These are phyloP conservation scores for Hypanus sabinus DNA, from an alignment of 2,113 vertebrate genomes.

Conservation along the genomic window DNA sequence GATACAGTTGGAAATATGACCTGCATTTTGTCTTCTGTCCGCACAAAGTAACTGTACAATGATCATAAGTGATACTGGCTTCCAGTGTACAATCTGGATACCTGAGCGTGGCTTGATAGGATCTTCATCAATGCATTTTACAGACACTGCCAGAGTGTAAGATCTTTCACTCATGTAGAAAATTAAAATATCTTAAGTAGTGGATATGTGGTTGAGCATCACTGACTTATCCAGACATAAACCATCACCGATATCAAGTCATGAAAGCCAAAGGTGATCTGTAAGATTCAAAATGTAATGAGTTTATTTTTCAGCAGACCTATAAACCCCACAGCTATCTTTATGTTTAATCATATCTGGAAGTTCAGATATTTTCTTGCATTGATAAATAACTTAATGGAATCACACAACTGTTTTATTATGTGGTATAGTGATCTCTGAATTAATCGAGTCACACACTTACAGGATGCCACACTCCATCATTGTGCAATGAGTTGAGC, in stretches of 20 bases:
- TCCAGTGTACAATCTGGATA: neutral
- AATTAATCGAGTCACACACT: neutral
- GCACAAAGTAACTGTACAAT: neutral
- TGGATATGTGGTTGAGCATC: slow-evolving; percentile 1
- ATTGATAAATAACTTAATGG: neutral
- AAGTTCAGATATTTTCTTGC: neutral
- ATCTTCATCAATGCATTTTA: slow-evolving; percentile 24
- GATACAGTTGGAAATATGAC: neutral
- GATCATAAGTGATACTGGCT: slow-evolving; percentile 20
- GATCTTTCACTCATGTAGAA: slow-evolving; percentile 34
- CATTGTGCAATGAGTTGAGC: neutral
- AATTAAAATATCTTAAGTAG: slow-evolving; percentile 32
- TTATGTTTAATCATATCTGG: neutral
- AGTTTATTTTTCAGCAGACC: neutral
- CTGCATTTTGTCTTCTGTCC: neutral
- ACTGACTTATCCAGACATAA: slow-evolving; percentile 1
- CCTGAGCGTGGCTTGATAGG: slow-evolving; percentile 1
- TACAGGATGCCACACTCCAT: neutral
- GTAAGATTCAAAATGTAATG: neutral
- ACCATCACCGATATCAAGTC: neutral
- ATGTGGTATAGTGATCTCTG: neutral
- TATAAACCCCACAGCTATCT: neutral
- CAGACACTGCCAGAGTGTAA: slow-evolving; percentile 1
- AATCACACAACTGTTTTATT: neutral
- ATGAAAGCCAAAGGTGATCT: neutral